Conservation (phyloP, 1,140 invertebrate genomes). For the Hetaerina americana region DNA sequence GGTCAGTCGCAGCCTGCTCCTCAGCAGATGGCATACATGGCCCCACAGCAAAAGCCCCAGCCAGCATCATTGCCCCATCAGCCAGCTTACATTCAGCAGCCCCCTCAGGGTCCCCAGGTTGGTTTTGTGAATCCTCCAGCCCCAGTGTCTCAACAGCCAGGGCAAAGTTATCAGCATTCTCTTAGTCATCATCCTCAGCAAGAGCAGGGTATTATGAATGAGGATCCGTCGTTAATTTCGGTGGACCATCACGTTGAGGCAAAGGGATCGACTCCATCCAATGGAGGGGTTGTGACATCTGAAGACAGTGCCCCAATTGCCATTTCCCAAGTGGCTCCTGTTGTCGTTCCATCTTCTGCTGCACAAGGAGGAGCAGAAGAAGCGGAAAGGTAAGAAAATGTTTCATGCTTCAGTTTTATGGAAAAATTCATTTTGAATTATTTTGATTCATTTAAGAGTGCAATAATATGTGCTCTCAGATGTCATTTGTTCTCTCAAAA, state of each 20-base stretch:
- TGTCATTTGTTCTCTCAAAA: too few relatives aligned
- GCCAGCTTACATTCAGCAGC: background rate
- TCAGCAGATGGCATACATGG: slow-evolving; percentile 33
- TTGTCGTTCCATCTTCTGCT: background rate
- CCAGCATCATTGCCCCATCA: background rate
- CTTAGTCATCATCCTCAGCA: background rate
- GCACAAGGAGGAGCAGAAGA: background rate
- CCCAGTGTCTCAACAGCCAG: background rate
- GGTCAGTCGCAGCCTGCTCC: slow-evolving; percentile 26
- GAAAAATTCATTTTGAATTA: background rate
- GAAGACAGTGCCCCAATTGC: background rate
- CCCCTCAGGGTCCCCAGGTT: background rate
- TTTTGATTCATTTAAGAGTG: too few relatives aligned
- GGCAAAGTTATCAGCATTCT: background rate
- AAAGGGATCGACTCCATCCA: background rate
- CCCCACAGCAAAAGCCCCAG: slow-evolving; percentile 27
- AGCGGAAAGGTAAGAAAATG: background rate
- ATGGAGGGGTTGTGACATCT: background rate
- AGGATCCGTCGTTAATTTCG: background rate
- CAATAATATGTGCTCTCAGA: too few relatives aligned
- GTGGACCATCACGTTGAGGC: background rate
- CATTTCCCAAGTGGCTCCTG: background rate
- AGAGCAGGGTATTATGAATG: background rate
- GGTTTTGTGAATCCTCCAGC: background rate
- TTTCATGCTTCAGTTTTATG: background rate